Conservation (phyloP, 2,113 vertebrate genomes). For the Procavia capensis region DNA sequence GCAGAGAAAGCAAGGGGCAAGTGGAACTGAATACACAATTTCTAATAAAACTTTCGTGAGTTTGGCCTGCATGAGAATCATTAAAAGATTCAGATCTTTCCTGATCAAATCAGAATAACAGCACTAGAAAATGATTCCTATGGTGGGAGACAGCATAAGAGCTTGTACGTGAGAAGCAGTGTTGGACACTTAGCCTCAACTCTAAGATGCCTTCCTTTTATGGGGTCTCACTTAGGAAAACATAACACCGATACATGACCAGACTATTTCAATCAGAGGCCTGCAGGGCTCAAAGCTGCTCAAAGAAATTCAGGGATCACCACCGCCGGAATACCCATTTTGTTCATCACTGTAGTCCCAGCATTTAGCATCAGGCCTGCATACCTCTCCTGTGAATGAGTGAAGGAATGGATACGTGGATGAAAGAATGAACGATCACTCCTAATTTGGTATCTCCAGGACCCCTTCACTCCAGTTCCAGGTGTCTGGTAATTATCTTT, state of each 20-base stretch:
- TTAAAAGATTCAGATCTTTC: conserved; percentile 17
- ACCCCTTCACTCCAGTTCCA: conserved; percentile 9
- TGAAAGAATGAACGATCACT: neutral
- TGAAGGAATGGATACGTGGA: neutral
- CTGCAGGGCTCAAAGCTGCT: neutral
- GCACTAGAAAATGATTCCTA: neutral
- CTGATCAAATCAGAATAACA: neutral
- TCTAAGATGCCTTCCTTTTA: neutral
- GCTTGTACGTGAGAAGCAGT: neutral
- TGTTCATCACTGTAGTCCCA: neutral
- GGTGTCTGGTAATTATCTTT: neutral
- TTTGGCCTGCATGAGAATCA: conserved; percentile 3
- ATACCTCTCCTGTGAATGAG: neutral
- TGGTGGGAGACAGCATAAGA: neutral
- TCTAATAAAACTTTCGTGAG: neutral
- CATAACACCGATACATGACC: neutral
- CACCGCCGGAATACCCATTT: neutral
- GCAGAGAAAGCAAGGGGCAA: neutral
- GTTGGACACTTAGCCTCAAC: neutral
- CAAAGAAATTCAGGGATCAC: neutral
- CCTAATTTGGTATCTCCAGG: neutral
- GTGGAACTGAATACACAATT: neutral
- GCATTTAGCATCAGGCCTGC: neutral
- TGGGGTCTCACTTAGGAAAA: neutral
- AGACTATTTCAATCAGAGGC: neutral